phyloP scores from a whole-genome alignment of 2,113 vertebrate species.

The Glaucidium brasilianum region DNA sequence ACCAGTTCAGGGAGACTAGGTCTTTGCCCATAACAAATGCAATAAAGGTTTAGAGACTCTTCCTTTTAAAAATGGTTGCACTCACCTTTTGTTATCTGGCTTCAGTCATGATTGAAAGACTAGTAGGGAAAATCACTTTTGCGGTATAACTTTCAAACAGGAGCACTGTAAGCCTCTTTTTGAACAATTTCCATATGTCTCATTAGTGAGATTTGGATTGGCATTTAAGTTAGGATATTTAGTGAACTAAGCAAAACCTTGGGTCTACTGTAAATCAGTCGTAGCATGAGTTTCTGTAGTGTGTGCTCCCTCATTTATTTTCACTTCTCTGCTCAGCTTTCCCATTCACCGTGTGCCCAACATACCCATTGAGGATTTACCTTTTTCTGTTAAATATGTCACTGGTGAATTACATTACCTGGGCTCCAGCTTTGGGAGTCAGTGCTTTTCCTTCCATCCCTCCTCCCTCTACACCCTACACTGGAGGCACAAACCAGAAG shows the following conservation, averaged over 20 bases:
- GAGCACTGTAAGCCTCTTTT: neutral
- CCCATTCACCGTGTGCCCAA: neutral
- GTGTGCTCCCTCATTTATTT: neutral
- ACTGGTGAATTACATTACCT: neutral
- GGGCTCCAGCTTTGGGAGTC: neutral
- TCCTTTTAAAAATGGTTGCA: neutral
- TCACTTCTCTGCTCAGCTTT: neutral
- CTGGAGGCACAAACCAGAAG: neutral
- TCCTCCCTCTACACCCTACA: neutral
- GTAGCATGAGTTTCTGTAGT: neutral
- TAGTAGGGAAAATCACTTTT: neutral
- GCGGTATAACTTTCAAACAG: neutral
- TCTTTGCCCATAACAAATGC: neutral
- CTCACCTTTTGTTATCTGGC: neutral
- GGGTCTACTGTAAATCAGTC: neutral
- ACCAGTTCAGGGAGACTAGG: neutral
- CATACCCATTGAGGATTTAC: neutral
- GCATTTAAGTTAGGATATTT: neutral
- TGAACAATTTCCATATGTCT: neutral
- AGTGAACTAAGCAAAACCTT: neutral
- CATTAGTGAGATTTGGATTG: neutral
- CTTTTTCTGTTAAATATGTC: fast-evolving
- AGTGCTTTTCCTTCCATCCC: neutral
- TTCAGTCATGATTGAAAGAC: neutral
- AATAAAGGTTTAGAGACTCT: neutral